A percentile compares a stretch with the other conserved stretches of the same genome.
These are phyloP conservation scores for Chiloscyllium plagiosum DNA, from an alignment of 2,113 vertebrate species.

Conservation along the genomic window DNA sequence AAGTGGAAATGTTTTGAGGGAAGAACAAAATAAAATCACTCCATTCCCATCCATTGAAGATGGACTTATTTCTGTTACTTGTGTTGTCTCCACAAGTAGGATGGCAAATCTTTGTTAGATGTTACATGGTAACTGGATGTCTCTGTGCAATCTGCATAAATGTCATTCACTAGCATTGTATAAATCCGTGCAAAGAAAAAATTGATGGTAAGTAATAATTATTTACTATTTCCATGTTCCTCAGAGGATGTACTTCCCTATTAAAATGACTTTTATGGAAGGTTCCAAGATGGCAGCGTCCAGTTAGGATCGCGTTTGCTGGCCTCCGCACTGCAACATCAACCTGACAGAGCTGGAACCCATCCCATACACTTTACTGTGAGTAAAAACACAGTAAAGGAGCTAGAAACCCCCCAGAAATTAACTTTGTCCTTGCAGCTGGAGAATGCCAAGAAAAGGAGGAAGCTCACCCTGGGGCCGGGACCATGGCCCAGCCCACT, in stretches of 20 bases:
- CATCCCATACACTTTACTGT: too few species aligned
- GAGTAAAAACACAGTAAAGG: too few species aligned
- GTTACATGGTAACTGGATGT: background rate
- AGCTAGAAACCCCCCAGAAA: too few species aligned
- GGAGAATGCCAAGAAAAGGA: too few species aligned
- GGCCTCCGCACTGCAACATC: too few species aligned
- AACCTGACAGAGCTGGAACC: too few species aligned
- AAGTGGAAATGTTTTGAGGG: background rate
- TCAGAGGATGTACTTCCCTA: background rate
- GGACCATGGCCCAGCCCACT: too few species aligned
- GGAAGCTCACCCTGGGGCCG: too few species aligned
- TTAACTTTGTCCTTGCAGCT: too few species aligned
- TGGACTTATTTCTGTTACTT: background rate
- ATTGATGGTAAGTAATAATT: background rate
- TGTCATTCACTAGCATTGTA: background rate
- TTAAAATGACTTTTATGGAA: background rate
- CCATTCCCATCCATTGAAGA: background rate
- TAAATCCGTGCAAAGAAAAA: background rate
- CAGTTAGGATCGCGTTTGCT: too few species aligned
- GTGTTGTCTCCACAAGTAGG: background rate
- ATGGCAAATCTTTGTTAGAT: background rate
- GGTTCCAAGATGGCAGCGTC: too few species aligned
- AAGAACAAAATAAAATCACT: background rate
- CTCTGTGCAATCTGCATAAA: background rate
- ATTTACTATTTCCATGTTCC: background rate